Conservation (phyloP, 2,113 vertebrate species). For the Coptodon rendalli region DNA sequence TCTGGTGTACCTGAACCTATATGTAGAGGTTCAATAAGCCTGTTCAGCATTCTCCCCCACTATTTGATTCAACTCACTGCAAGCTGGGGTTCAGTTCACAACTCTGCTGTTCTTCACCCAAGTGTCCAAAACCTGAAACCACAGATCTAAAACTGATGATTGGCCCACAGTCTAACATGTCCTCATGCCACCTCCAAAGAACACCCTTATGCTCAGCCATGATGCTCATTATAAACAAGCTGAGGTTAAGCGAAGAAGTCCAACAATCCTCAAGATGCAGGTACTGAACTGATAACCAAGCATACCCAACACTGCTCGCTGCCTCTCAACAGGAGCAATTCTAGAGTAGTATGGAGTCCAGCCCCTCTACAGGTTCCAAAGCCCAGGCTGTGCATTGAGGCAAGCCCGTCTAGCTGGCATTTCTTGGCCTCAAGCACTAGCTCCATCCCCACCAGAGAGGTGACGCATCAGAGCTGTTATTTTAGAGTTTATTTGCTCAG, state of each 20-base stretch:
- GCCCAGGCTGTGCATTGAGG: not conserved
- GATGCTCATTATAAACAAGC: not conserved
- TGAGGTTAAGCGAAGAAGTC: not conserved
- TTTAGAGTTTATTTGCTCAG: not conserved
- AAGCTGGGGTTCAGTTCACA: not conserved
- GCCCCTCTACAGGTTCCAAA: not conserved
- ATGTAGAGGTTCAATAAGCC: not conserved
- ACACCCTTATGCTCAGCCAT: not conserved
- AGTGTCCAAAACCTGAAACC: not conserved
- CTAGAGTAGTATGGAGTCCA: not conserved
- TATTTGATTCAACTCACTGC: not conserved
- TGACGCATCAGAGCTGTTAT: not conserved
- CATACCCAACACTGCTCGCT: not conserved
- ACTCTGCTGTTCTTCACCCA: not conserved
- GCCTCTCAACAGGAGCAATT: not conserved
- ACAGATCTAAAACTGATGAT: not conserved
- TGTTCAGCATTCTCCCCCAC: not conserved
- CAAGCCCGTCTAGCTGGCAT: not conserved
- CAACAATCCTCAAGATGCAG: not conserved
- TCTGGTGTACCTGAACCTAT: not conserved
- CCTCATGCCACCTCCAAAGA: not conserved
- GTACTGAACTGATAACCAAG: not conserved
- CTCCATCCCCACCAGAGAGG: not conserved
- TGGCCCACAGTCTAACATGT: not conserved
- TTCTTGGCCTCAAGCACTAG: not conserved